Evolutionary conservation across 2,888 invertebrate genomes (phyloP).

Genomic region (Octodonta nipae): DNA sequence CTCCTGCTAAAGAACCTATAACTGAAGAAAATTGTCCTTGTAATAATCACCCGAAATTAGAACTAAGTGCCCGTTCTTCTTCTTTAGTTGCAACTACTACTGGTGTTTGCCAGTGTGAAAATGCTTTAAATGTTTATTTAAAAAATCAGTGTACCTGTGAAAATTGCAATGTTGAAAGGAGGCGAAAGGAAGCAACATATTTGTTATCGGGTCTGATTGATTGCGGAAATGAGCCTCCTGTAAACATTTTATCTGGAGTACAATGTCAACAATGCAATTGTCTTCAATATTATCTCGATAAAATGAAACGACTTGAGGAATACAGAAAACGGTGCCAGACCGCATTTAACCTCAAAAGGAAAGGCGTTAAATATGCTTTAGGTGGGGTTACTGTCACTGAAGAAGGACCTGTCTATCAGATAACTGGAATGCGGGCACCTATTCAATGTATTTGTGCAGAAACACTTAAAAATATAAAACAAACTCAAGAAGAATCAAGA

Average conservation of each 20-base stretch:
- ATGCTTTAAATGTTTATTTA: slow-evolving; percentile 7
- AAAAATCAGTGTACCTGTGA: slow-evolving; percentile 4
- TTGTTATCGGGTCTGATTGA: slow-evolving; percentile 18
- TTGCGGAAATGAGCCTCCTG: slow-evolving; percentile 12
- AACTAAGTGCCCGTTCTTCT: no score
- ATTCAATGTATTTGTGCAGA: slow-evolving; percentile 20
- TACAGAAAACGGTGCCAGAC: slow-evolving; percentile 16
- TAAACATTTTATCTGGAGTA: slow-evolving; percentile 15
- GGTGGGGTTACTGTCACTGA: slow-evolving; percentile 17
- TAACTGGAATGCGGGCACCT: slow-evolving; percentile 17
- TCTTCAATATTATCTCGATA: slow-evolving; percentile 14
- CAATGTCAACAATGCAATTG: slow-evolving; percentile 17
- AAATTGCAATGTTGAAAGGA: slow-evolving; percentile 13
- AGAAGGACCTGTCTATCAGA: slow-evolving; percentile 19
- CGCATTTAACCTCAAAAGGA: slow-evolving; percentile 14
- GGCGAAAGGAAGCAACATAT: slow-evolving; percentile 12
- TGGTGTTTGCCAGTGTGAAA: slow-evolving; percentile 8
- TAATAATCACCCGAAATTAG: no score
- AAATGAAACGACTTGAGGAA: slow-evolving; percentile 15
- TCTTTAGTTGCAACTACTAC: no score
- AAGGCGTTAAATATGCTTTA: slow-evolving; percentile 18
- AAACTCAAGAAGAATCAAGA: slow-evolving; percentile 17
- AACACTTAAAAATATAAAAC: slow-evolving; percentile 11
- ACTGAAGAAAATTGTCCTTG: no score
- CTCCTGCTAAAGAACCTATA: no score